phyloP scores from a whole-genome alignment of 1,140 invertebrate genomes.

The Propsilocerus akamusi region DNA sequence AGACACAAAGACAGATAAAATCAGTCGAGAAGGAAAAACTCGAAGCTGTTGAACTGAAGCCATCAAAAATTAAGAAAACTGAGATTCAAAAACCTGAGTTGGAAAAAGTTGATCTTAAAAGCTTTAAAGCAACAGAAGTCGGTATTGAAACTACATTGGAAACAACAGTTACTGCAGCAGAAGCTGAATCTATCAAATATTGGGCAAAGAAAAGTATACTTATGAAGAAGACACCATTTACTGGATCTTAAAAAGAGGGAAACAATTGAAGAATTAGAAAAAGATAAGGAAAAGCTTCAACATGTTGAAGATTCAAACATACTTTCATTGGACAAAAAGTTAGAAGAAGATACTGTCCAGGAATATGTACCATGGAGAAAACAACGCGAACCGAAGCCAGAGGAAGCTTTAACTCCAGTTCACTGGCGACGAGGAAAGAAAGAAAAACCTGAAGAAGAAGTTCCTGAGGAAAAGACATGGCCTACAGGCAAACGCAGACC shows the following conservation, averaged over 20 bases:
- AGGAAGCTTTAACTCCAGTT: conserved; percentile 25
- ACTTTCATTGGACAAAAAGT: conserved; percentile 17
- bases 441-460: conserved; percentile 20
- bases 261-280: conserved; percentile 12
- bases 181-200: conserved; percentile 8
- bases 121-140: conserved; percentile 11
- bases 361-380: conserved; percentile 13
- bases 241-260: conserved; percentile 18
- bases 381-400: conserved; percentile 12
- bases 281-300: conserved; percentile 10
- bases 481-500: no score
- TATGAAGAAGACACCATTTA: conserved; percentile 18
- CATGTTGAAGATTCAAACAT: conserved; percentile 19
- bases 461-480: no score
- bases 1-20: conserved; percentile 15
- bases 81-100: conserved; percentile 15
- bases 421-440: conserved; percentile 21
- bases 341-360: conserved; percentile 5
- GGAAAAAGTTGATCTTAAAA: conserved; percentile 8
- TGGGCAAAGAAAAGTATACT: conserved; percentile 12
- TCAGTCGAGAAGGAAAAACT: conserved; percentile 9
- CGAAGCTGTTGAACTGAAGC: conserved; percentile 18
- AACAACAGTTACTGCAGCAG: conserved; percentile 5
- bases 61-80: conserved; percentile 13
- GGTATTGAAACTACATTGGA: conserved; percentile 14